Percentiles rank a stretch among this genome's conserved stretches.
These are phyloP conservation scores for Lamprotornis superbus DNA, from an alignment of 2,113 vertebrate species.

Conservation along the genomic window DNA sequence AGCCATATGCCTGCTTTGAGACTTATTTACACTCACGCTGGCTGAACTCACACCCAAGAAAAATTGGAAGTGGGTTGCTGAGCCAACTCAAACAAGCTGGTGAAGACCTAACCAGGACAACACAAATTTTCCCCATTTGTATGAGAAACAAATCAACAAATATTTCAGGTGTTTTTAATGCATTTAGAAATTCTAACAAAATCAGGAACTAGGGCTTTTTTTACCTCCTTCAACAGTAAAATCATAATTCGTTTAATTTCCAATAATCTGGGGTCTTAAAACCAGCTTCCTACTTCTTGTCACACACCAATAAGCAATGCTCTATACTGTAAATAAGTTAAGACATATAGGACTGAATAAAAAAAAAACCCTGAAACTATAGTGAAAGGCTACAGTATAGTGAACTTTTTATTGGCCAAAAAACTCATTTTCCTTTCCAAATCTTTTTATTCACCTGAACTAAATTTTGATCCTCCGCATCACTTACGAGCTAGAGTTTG, in stretches of 20 bases:
- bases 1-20: not conserved
- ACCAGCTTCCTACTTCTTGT: not conserved
- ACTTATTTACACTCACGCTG: not conserved
- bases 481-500: conserved; percentile 22
- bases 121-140: not conserved
- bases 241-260: not conserved
- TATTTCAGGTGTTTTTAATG: not conserved
- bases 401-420: not conserved
- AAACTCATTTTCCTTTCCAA: not conserved
- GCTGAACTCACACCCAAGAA: not conserved
- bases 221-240: not conserved
- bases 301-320: not conserved
- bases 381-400: not conserved
- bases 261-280: not conserved
- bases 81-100: not conserved
- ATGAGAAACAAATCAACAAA: not conserved
- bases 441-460: not conserved
- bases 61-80: not conserved
- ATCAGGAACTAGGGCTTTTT: not conserved
- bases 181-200: not conserved
- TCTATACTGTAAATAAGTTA: not conserved
- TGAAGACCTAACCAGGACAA: not conserved
- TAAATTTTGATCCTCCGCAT: not conserved
- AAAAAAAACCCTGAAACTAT: not conserved
- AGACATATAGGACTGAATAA: not conserved